Percentiles rank a stretch among this genome's conserved stretches.
These are phyloP conservation scores for Conus canariensis DNA, from an alignment of 2,888 invertebrate genomes.

Conservation along the genomic window DNA sequence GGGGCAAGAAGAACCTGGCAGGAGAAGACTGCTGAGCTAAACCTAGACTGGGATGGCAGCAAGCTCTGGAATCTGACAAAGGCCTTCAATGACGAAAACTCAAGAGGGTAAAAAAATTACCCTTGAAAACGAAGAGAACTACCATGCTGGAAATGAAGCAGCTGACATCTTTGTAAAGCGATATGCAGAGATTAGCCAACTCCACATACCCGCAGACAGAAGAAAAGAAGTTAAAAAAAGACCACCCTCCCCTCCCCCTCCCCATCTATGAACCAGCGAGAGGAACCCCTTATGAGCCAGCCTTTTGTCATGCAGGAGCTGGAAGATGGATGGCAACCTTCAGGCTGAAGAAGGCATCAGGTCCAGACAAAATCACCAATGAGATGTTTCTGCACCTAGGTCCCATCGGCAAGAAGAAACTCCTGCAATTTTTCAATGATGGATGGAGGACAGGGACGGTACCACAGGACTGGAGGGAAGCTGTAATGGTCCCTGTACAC, in stretches of 20 bases:
- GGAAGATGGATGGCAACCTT: slow-evolving; percentile 20
- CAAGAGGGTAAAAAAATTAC: not conserved
- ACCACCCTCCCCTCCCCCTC: not conserved
- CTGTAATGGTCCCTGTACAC: not conserved
- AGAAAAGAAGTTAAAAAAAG: too few relatives aligned
- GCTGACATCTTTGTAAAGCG: too few relatives aligned
- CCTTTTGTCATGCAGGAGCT: not conserved
- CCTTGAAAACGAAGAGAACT: too few relatives aligned
- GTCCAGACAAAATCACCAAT: slow-evolving; percentile 13
- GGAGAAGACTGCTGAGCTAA: too few relatives aligned
- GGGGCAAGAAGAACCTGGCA: not conserved
- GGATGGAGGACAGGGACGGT: slow-evolving; percentile 9
- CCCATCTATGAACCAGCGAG: too few relatives aligned
- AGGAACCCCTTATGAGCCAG: not conserved
- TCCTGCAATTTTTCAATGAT: slow-evolving; percentile 28
- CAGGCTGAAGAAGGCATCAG: slow-evolving; percentile 16
- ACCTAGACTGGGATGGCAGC: not conserved
- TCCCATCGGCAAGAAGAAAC: not conserved
- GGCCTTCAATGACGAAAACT: not conserved
- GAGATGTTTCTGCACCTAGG: slow-evolving; percentile 34
- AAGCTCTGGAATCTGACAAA: slow-evolving; percentile 9
- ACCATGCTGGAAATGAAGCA: too few relatives aligned
- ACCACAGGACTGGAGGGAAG: slow-evolving; percentile 19
- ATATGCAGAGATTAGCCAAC: too few relatives aligned
- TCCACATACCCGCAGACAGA: too few relatives aligned